A percentile compares a stretch with the other conserved stretches of the same genome.
Conservation (phyloP, 2,888 invertebrate genomes). For the Limenitis arthemis region DNA sequence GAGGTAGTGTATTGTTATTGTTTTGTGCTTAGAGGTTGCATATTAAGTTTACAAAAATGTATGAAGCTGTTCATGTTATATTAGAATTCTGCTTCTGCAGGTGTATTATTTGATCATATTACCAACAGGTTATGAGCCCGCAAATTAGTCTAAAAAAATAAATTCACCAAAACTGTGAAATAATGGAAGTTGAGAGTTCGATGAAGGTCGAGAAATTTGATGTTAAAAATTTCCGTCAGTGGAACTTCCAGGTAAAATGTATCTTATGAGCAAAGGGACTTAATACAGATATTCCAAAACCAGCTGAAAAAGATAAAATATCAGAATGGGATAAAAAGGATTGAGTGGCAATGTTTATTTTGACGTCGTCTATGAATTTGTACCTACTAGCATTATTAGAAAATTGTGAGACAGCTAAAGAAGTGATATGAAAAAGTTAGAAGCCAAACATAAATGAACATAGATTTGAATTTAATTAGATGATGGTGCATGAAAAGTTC, state of each 20-base stretch:
- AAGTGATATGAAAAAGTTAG: constrained; percentile 25
- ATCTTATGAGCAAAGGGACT: constrained; percentile 24
- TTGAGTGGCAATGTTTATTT: no score
- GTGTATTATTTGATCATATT: no score
- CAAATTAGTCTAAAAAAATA: no score
- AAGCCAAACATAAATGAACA: constrained; percentile 25
- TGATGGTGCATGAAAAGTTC: constrained; percentile 24
- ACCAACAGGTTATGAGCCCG: no score
- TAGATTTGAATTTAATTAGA: constrained; percentile 21
- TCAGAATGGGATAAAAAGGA: constrained; percentile 20
- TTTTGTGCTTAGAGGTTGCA: no score
- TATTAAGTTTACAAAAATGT: no score
- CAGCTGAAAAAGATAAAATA: not conserved
- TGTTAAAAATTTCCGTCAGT: constrained; percentile 23
- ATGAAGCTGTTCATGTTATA: no score
- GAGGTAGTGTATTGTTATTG: no score
- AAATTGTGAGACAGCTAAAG: constrained; percentile 22
- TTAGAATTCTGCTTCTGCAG: no score
- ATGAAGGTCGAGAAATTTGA: constrained; percentile 13
- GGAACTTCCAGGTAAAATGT: constrained; percentile 29
- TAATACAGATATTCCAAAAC: constrained; percentile 15
- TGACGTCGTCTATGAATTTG: no score
- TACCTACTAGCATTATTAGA: no score
- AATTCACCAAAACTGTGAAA: no score
- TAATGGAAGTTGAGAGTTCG: not conserved